These are phyloP conservation scores for Reticulitermes lucifugus DNA, from an alignment of 2,888 invertebrate genomes.

Conservation along the genomic window DNA sequence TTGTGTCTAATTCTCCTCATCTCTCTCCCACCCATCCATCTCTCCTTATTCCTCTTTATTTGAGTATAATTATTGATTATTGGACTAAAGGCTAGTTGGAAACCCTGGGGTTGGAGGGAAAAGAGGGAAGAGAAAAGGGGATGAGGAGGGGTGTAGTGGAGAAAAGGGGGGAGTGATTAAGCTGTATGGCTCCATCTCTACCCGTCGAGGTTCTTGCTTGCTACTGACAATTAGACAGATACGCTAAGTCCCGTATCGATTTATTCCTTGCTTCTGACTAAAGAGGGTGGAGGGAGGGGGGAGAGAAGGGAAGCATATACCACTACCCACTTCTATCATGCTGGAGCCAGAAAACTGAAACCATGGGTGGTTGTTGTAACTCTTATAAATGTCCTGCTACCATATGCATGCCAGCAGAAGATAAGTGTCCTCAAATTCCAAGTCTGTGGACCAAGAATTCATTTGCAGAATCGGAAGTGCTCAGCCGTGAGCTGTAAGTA, in stretches of 20 bases:
- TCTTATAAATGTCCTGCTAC: conserved; percentile 16
- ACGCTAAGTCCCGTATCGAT: conserved; percentile 56
- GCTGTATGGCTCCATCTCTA: conserved; percentile 65
- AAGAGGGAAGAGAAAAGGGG: conserved; percentile 58
- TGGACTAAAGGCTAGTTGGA: conserved; percentile 55
- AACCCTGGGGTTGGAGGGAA: conserved; percentile 57
- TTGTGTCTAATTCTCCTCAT: conserved; percentile 44
- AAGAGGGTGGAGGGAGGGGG: conserved; percentile 45
- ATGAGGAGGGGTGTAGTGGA: conserved; percentile 57
- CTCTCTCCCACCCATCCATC: conserved; percentile 47
- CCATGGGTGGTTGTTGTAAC: conserved; percentile 27
- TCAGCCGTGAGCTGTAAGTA: conserved; percentile 1
- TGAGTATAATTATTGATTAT: conserved; percentile 55
- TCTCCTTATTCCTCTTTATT: conserved; percentile 54
- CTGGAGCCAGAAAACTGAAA: conserved; percentile 4
- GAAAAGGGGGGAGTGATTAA: conserved; percentile 67
- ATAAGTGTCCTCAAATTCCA: neutral
- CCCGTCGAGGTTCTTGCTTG: conserved; percentile 52
- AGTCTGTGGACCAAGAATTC: neutral
- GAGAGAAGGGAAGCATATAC: conserved; percentile 45
- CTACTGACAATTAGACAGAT: conserved; percentile 67
- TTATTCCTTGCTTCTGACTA: conserved; percentile 51
- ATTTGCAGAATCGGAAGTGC: neutral
- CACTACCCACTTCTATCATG: conserved; percentile 36
- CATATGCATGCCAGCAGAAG: conserved; percentile 19